Base-by-base conservation (phyloP, 2,888 invertebrate species). In the Ectemnius continuus region DNA sequence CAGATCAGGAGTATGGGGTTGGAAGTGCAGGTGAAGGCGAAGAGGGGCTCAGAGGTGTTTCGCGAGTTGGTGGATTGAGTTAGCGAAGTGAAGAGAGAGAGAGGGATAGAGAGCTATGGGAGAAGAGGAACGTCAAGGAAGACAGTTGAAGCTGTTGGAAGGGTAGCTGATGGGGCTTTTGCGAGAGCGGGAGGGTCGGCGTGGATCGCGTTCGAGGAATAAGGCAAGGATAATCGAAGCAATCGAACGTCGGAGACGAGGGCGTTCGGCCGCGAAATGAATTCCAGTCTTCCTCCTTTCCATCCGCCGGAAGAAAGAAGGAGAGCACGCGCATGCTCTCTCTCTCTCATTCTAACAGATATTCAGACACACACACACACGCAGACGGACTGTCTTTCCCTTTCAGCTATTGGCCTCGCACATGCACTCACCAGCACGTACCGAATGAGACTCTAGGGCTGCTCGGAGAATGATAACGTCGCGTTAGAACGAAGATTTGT, bases 241-340 rank as follows among this genome's bases (percentile, higher is more conserved):
- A 85, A 89, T 88, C 89, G 88, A 87, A 88, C 83, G 83, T 79
- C 75, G 83, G 82, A 87, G 87, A 85, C 87, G 88, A 86, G 87
- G 88, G 89, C 89, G 89, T 89, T 88, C 88, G 88, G 86, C 88
- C 88, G 88, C 88, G 89, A 89, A 89, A 89, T 89, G 89, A 89
- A 89, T 89, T 89, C 87, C 88, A 86, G 87, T 86, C 86, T 81
- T 82, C 69, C 36, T 36, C 11, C 36, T 36, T 36, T 61, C 52
- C 23, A 48, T 59, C 62, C 76, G 75, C 67, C 61, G 68, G 73
- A 70, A 61, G 64, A 71, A 76, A 70, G 72, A 36, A 64, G 75
- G 70, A 61, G 60, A 61, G 36, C 68, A 46, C 63, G 61, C 64
- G 62, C 67, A 67, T 67, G 61, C 71, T 61, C 62, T 14, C 47